Evolutionary conservation across 92 coral and sea anemone genomes (phyloP), one percentile per base, ranked within the genome.

Genomic region (Parazoanthus darwini): DNA sequence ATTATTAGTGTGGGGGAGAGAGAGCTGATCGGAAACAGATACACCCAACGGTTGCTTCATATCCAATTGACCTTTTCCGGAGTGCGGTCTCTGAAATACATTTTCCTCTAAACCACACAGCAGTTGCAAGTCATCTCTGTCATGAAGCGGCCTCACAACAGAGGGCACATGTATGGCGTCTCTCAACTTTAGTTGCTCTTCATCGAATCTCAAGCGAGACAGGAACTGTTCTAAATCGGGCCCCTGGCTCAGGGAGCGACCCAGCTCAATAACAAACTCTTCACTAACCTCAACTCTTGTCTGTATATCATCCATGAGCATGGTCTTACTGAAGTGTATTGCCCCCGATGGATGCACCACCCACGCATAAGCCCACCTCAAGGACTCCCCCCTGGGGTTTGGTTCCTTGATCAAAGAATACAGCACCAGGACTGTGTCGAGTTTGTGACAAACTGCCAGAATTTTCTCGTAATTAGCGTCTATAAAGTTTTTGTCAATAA

Each of bases 351-450:
- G 91, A 43, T 70, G 78, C 22, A 92, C 77, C 58, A 89, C 92
- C 91, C 93, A 87, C 18, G 79, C 74, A 14, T 87, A 92, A 78
- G 90, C 86, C 89, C 92, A 92, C 1, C 26, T 59, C 22, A 20
- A 33, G 25, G 73, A 46, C 26, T 65, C 89, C 23, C 86, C 93
- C 3, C 72, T 59, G 18, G 65, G 38, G 73, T 42, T 80, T 36
- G 91, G 91, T 58, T 92, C 93, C 59, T 87, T 92, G 46, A 90
- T 90, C 85, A 92, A 68, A 4, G 94, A 92, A 77, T 92, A 92
- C 54, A 87, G 56, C 23, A 92, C 93, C 42, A 92, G 13, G 42
- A 80, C 56, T 4, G 94, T 77, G 74, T 88, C 70, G 50, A 78
- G 92, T 14, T 82, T 74, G 37, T 80, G 87, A 80, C 93, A 86